These are phyloP conservation scores for Drosophila parvula DNA, from an alignment of 1,140 invertebrate genomes.

Conservation along the genomic window DNA sequence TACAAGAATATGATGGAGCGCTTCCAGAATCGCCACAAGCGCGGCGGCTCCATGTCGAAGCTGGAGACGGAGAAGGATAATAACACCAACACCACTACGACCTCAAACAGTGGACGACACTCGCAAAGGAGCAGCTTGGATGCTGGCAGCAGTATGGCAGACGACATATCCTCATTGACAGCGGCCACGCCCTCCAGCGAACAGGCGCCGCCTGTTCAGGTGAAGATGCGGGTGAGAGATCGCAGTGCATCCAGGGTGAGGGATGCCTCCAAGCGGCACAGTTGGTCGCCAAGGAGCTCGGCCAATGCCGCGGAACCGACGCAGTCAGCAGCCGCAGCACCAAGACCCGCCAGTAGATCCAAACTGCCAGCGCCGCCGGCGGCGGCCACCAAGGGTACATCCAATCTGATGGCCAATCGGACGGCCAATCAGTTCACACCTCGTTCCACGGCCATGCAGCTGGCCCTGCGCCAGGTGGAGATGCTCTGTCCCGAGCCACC, in stretches of 20 bases:
- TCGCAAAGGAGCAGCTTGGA: slow-evolving; percentile 85
- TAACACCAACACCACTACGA: slow-evolving; percentile 15
- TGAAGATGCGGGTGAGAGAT: slow-evolving; percentile 77
- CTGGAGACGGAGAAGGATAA: slow-evolving; percentile 79
- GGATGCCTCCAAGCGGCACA: slow-evolving; percentile 81
- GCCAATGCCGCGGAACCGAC: slow-evolving; percentile 32
- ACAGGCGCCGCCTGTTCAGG: slow-evolving; percentile 44
- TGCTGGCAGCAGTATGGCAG: slow-evolving; percentile 48
- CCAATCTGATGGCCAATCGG: slow-evolving; percentile 75
- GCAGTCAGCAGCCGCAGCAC: background rate
- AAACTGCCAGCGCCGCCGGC: slow-evolving; percentile 50
- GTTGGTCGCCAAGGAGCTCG: slow-evolving; percentile 81
- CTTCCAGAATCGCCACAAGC: slow-evolving; percentile 88
- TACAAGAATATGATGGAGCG: slow-evolving; percentile 88
- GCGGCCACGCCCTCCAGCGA: slow-evolving; percentile 55
- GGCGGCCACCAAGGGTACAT: slow-evolving; percentile 58
- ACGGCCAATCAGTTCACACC: slow-evolving; percentile 71
- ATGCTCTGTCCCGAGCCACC: slow-evolving; percentile 79
- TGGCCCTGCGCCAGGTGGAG: slow-evolving; percentile 78
- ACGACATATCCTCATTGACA: slow-evolving; percentile 39
- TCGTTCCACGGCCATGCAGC: slow-evolving; percentile 78
- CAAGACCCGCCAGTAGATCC: slow-evolving; percentile 29
- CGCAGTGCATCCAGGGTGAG: slow-evolving; percentile 74
- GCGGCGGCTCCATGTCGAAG: slow-evolving; percentile 89
- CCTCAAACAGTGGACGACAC: slow-evolving; percentile 45